Evolutionary conservation across 2,888 invertebrate genomes (phyloP).

Genomic region (Drosophila affinis): DNA sequence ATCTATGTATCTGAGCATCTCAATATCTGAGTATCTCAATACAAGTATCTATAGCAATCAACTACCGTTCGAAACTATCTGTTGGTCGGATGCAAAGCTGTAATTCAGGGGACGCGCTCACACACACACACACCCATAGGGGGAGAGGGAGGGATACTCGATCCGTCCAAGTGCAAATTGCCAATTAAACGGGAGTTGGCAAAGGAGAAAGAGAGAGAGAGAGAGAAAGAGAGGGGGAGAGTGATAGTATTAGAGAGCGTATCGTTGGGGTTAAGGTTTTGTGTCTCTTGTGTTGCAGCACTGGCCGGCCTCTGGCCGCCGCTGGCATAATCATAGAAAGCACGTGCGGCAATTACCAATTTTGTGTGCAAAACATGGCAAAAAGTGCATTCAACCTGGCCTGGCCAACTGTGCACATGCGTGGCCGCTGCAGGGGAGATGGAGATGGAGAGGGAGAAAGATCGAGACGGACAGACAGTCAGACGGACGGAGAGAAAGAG

Average conservation of each 20-base stretch:
- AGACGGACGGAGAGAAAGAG: constrained; percentile 3
- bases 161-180: constrained; percentile 61
- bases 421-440: constrained; percentile 41
- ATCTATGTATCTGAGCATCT: constrained; percentile 22
- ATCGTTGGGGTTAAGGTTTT: constrained; percentile 33
- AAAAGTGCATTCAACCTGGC: constrained; percentile 72
- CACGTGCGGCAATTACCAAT: constrained; percentile 76
- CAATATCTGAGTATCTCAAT: constrained; percentile 21
- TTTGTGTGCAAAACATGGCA: constrained; percentile 46
- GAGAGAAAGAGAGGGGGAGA: background rate
- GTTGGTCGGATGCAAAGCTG: constrained; percentile 53
- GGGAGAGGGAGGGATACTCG: background rate
- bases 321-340: constrained; percentile 71
- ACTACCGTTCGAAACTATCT: constrained; percentile 67
- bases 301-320: constrained; percentile 6
- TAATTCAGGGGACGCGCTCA: constrained; percentile 49
- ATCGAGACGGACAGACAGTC: background rate
- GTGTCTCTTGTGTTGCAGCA: constrained; percentile 13
- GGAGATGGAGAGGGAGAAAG: background rate
- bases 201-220: constrained; percentile 6
- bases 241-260: background rate
- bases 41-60: constrained; percentile 45
- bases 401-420: constrained; percentile 72
- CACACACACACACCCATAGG: constrained; percentile 9
- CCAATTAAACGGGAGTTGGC: constrained; percentile 44